Base-by-base conservation (phyloP, 2,797 vertebrate genomes). In the Graptemys geographica region DNA sequence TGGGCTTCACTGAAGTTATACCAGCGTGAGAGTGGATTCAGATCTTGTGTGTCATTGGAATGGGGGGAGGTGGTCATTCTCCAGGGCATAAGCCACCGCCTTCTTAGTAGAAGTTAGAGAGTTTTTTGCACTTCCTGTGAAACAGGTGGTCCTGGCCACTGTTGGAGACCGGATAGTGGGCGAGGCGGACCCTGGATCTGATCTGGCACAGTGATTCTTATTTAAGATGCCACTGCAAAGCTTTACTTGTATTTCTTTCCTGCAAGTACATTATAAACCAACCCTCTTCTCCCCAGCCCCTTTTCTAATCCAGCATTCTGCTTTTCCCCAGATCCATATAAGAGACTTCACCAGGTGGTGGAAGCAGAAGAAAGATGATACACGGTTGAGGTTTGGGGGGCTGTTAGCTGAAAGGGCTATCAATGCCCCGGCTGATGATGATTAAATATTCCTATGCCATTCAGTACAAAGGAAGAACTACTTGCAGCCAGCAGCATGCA, bases 41-140 rank as follows among this genome's bases (percentile, higher is more conserved):
- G 52, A 79, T 83, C 25, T 55, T 95, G 1, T 52, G 44, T 89
- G 93, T 86, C 87, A 92, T 79, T 83, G 95, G 88, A 33, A 69
- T 84, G 13, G 88, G 56, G 55, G 90, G 81, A 92, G 25, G 74
- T 79, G 94, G 81, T 95, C 79, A 56, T 86, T 86, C 86, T 95
- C 90, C 79, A 95, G 86, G 96, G 88, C 81, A 90, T 96, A 90
- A 91, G 90, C 88, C 94, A 90, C 95, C 94, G 91, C 93, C 92
- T 91, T 95, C 95, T 94, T 90, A 95, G 23, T 56, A 84, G 79
- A 69, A 95, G 96, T 96, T 96, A 96, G 52, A 81, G 59, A 87
- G 79, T 81, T 89, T 92, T 41, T 81, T 95, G 78, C 65, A n/a
- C n/a, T 83, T 89, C 65, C 83, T 86, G 0, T 0, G 90, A 84